Percentiles rank a stretch among this genome's conserved stretches.
phyloP scores from a whole-genome alignment of 64 coral and sea anemone genomes.

The Actinia equina region DNA sequence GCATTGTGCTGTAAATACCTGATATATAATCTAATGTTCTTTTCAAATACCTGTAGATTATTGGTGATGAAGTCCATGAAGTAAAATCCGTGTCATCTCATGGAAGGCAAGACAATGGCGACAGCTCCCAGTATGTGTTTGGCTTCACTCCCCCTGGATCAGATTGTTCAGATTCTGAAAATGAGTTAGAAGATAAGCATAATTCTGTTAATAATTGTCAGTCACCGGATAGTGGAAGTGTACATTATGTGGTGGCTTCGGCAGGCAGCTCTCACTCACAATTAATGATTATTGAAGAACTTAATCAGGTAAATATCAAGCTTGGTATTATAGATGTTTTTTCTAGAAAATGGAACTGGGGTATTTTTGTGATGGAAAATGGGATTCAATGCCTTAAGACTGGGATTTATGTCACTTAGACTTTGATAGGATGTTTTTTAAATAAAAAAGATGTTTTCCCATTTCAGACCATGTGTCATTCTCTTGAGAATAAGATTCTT shows the following conservation, averaged over 20 bases:
- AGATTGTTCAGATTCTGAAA: constrained; percentile 19
- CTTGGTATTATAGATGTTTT: neutral
- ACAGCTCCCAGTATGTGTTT: constrained; percentile 30
- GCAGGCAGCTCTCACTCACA: constrained; percentile 47
- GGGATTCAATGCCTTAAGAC: no score
- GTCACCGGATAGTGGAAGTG: constrained; percentile 43
- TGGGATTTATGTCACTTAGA: no score
- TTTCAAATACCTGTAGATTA: constrained; percentile 27
- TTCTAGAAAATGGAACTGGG: no score
- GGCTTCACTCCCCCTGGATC: constrained; percentile 40
- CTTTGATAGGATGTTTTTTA: no score
- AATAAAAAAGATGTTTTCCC: no score
- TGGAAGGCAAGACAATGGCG: neutral
- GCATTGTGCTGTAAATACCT: no score
- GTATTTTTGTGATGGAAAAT: no score
- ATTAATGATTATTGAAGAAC: constrained; percentile 43
- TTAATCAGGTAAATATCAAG: constrained; percentile 42
- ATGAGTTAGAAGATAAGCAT: constrained; percentile 22
- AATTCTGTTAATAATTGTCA: neutral
- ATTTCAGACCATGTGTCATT: no score
- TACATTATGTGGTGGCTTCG: constrained; percentile 47
- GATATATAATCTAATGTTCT: no score
- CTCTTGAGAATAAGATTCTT: no score
- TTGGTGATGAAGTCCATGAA: constrained; percentile 65
- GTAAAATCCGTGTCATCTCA: constrained; percentile 17